Evolutionary conservation across 2,888 invertebrate species (phyloP).

Genomic region (Drosophila lutescens): DNA sequence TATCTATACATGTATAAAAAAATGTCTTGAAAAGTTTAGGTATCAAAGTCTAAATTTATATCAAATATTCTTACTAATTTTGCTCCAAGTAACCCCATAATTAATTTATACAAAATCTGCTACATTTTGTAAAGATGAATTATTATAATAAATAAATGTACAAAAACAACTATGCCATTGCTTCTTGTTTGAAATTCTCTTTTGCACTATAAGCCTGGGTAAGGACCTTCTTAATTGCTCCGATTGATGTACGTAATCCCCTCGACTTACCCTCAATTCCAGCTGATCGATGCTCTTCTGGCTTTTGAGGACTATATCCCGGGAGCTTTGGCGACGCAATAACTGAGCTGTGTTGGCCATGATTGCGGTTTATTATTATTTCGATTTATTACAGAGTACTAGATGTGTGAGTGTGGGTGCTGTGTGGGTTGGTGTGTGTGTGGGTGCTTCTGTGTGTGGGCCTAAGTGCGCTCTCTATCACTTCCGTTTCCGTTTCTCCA

Average conservation of each 20-base stretch:
- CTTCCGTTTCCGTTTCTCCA: conserved; percentile 23
- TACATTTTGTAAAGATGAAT: too few relatives aligned
- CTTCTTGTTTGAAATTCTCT: too few relatives aligned
- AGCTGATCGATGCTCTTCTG: conserved; percentile 93
- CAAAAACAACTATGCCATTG: too few relatives aligned
- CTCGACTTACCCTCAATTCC: conserved; percentile 90
- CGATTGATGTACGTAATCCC: neutral
- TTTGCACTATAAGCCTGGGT: too few relatives aligned
- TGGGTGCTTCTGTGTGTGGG: conserved; percentile 26
- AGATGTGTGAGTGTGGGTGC: conserved; percentile 22
- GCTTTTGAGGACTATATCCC: conserved; percentile 88
- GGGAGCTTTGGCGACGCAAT: conserved; percentile 94
- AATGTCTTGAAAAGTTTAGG: too few relatives aligned
- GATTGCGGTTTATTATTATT: conserved; percentile 41
- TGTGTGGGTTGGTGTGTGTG: conserved; percentile 2
- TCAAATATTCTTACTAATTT: too few relatives aligned
- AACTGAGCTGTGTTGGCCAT: conserved; percentile 97
- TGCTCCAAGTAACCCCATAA: too few relatives aligned
- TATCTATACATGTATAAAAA: too few relatives aligned
- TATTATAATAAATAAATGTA: too few relatives aligned
- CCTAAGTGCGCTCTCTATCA: conserved; percentile 28
- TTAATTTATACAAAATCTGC: too few relatives aligned
- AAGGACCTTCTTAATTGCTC: too few relatives aligned
- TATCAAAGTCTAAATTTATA: too few relatives aligned
- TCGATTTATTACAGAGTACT: conserved; percentile 6